Conservation (phyloP, 1,140 invertebrate genomes). For the Periplaneta americana region DNA sequence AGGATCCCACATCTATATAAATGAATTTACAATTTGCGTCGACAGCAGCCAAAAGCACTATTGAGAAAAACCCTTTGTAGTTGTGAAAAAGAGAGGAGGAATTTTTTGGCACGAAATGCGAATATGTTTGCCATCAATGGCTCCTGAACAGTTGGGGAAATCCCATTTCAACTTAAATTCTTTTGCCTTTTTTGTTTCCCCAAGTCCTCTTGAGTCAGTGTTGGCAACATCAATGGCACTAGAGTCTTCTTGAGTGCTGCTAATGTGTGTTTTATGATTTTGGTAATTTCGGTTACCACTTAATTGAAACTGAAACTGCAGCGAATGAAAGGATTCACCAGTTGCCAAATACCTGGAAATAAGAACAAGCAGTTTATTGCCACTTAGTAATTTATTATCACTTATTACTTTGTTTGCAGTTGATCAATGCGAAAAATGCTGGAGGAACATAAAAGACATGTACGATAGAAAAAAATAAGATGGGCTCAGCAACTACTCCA, state of each 20-base stretch:
- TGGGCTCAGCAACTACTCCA: no score
- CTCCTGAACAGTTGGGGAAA: constrained; percentile 40
- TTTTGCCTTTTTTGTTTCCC: constrained; percentile 25
- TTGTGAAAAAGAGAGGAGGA: constrained; percentile 30
- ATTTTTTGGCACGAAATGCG: constrained; percentile 21
- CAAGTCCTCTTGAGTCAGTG: constrained; percentile 28
- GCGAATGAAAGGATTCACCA: constrained; percentile 11
- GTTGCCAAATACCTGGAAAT: constrained; percentile 24
- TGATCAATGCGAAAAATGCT: no score
- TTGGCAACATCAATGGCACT: not conserved
- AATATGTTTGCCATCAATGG: constrained; percentile 36
- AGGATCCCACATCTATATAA: constrained; percentile 3
- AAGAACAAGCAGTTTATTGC: constrained; percentile 9
- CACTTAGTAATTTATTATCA: no score
- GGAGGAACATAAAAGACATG: no score
- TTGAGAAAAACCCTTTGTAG: constrained; percentile 30
- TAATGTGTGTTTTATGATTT: constrained; percentile 14
- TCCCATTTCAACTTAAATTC: constrained; percentile 28
- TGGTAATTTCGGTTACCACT: not conserved
- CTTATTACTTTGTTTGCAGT: no score
- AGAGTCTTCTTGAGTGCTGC: constrained; percentile 20
- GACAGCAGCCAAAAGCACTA: constrained; percentile 28
- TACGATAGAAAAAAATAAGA: no score
- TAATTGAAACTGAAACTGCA: not conserved
- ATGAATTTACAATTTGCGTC: constrained; percentile 23